A percentile compares a stretch with the other conserved stretches of the same genome.
These are phyloP conservation scores for Lophura nycthemera DNA, from an alignment of 2,113 vertebrate species.

Conservation along the genomic window DNA sequence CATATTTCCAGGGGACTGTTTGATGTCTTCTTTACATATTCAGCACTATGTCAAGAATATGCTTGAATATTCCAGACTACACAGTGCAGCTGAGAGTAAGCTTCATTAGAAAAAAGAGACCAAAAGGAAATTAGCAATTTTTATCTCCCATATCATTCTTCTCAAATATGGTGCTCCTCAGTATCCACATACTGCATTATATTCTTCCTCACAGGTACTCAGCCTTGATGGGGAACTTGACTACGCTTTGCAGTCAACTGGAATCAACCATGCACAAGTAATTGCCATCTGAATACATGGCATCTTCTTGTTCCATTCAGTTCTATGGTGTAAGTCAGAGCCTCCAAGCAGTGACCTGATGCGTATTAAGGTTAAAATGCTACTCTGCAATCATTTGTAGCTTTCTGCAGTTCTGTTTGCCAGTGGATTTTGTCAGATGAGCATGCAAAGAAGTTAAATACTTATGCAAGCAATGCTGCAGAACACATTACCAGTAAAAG, in stretches of 20 bases:
- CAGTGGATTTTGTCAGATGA: neutral
- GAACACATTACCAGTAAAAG: neutral
- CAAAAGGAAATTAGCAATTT: neutral
- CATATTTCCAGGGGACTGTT: neutral
- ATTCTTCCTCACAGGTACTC: neutral
- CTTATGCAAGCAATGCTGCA: neutral
- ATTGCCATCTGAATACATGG: neutral
- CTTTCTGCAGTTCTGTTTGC: neutral
- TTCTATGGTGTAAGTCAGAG: neutral
- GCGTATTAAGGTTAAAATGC: rapidly evolving
- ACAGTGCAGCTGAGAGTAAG: neutral
- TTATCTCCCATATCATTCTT: neutral
- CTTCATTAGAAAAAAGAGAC: neutral
- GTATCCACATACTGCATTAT: neutral
- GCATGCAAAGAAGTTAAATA: neutral
- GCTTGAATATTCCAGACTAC: neutral
- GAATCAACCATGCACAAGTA: neutral
- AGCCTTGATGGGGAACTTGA: neutral
- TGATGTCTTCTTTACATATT: neutral
- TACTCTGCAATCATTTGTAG: neutral
- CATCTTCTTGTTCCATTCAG: neutral
- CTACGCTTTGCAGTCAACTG: neutral
- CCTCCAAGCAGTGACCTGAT: neutral
- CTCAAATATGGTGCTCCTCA: neutral
- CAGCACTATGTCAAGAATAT: neutral